phyloP scores from a whole-genome alignment of 2,113 vertebrate genomes.

The Orthochromis indermauri region DNA sequence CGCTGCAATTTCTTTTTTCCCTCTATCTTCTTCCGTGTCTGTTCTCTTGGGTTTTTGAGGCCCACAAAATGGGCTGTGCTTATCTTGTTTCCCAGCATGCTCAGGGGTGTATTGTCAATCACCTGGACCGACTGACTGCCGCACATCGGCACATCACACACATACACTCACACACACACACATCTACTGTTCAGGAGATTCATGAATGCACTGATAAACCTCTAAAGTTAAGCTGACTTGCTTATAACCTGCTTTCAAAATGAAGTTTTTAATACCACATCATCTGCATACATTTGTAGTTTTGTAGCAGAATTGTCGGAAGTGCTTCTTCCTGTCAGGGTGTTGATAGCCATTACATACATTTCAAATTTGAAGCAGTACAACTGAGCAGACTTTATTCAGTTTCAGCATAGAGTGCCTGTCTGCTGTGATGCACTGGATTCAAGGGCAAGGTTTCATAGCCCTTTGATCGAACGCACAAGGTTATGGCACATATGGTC shows the following conservation, averaged over 20 bases:
- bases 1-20: not conserved
- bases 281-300: not conserved
- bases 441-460: not conserved
- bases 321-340: not conserved
- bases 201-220: not conserved
- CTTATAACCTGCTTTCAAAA: not conserved
- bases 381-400: not conserved
- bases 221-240: not conserved
- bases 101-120: slow-evolving; percentile 49
- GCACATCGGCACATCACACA: slow-evolving; percentile 2
- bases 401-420: not conserved
- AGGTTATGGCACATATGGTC: not conserved
- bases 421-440: not conserved
- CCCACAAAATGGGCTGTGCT: slow-evolving; percentile 10
- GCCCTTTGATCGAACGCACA: not conserved
- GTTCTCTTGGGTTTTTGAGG: not conserved
- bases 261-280: not conserved
- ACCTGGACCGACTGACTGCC: not conserved
- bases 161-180: not conserved
- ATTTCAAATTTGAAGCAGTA: not conserved
- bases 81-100: slow-evolving; percentile 53
- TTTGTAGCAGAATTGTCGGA: not conserved
- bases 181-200: not conserved
- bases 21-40: not conserved
- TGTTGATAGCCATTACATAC: not conserved